Percentiles rank a stretch among this genome's conserved stretches.
phyloP scores from a whole-genome alignment of 2,888 invertebrate genomes.

The Oscheius sp. region DNA sequence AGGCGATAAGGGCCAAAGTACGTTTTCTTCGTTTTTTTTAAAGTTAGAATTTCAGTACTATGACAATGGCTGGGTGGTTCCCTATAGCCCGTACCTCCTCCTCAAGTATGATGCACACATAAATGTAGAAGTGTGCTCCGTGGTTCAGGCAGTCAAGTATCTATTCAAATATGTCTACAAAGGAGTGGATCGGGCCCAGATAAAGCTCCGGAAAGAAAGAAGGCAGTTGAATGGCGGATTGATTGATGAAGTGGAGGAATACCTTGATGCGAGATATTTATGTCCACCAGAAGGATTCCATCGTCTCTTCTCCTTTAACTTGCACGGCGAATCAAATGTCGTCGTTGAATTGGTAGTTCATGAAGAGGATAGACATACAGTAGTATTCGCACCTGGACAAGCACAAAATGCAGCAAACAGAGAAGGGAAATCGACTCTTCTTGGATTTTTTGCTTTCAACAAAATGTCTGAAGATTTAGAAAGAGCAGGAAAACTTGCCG shows the following conservation, averaged over 20 bases:
- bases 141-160: constrained; percentile 51
- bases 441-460: not conserved
- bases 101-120: constrained; percentile 52
- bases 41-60: too few species aligned
- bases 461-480: not conserved
- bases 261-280: constrained; percentile 37
- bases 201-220: not conserved
- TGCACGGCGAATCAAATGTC: not conserved
- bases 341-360: not conserved
- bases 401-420: not conserved
- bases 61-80: constrained; percentile 70
- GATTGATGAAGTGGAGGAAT: constrained; percentile 33
- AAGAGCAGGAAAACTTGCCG: not conserved
- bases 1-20: too few species aligned
- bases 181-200: constrained; percentile 46
- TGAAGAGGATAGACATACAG: not conserved
- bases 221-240: constrained; percentile 1
- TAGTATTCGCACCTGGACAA: not conserved
- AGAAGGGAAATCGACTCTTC: not conserved
- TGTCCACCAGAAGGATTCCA: constrained; percentile 42
- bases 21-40: too few species aligned
- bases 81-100: constrained; percentile 66
- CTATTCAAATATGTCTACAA: constrained; percentile 49
- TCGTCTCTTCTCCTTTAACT: constrained; percentile 20
- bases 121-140: constrained; percentile 65